Base-by-base conservation (phyloP, 1,140 invertebrate species). In the Platyscapa corneri region DNA sequence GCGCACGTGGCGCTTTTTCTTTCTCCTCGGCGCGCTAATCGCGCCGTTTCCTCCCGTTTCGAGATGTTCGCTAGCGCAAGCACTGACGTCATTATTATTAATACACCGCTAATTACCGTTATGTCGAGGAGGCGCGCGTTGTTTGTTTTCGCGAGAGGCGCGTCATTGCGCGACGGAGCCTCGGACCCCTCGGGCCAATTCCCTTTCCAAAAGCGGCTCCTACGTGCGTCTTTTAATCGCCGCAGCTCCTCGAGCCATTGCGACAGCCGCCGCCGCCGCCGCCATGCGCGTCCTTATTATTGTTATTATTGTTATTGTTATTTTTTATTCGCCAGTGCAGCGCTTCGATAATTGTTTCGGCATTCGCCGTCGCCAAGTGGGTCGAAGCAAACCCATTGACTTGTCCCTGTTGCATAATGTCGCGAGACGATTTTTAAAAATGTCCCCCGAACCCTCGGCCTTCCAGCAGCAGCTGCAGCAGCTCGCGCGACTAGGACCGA, bases 81-180 rank as follows among this genome's bases (percentile, higher is more conserved):
- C 39, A 14, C 56, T 79, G 30, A 79, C 77, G 77, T 79, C 77
- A 79, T 79, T 79, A 79, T 79, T 79, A 79, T 79, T 79, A 64
- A 79, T 79, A 56, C 16, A 46, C 75, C n/a, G 42, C 12, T 56
- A 77, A 77, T 32, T 53, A 75, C 72, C 42, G 72, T 75, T 75
- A 75, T 6, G 39, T 16, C 42, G 23, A 3, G 37, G 67, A 8
- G 14, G 32, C 34, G 23, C 16, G 30, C 20, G 30, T 67, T 34
- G n/a, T 30, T 67, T 67, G 7, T 67, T 67, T 30, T 67, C 34
- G 30, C 30, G 20, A 30, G 64, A 2, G 8, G 49, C 42, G 64
- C n/a, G 64, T 16, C 14, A 67, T 67, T 67, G 7, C 8, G n/a
- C n/a, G n/a, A n/a, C 64, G 30, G 16, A 46, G 42, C 5, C 42